These are phyloP conservation scores for Pachypeltis micranthus DNA, from an alignment of 1,140 invertebrate genomes.

Conservation along the genomic window DNA sequence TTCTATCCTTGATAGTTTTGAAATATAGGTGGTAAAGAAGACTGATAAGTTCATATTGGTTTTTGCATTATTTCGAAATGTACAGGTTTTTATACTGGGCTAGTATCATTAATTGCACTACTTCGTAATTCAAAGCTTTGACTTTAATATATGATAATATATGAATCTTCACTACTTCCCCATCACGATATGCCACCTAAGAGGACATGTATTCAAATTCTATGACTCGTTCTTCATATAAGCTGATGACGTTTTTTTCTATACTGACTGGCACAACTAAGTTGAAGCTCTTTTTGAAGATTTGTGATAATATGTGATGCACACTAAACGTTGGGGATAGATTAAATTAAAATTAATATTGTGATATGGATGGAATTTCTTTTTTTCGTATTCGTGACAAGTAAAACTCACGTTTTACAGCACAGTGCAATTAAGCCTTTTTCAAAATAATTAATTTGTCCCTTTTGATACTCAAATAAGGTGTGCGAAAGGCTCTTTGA, in stretches of 20 bases:
- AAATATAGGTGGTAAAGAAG: constrained; percentile 21
- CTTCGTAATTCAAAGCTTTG: constrained; percentile 4
- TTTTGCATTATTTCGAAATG: neutral
- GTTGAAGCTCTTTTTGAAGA: neutral
- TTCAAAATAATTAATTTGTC: neutral
- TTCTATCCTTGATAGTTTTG: constrained; percentile 14
- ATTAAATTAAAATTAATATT: neutral
- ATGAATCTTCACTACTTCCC: neutral
- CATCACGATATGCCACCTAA: too few species aligned
- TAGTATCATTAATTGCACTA: constrained; percentile 3
- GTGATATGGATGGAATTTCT: too few species aligned
- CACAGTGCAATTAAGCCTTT: neutral
- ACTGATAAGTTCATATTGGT: constrained; percentile 21
- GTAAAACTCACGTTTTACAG: neutral
- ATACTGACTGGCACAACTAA: too few species aligned
- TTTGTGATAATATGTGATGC: constrained; percentile 12
- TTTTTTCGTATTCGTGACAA: neutral
- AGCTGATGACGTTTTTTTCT: too few species aligned
- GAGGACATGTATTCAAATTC: too few species aligned
- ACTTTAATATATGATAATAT: neutral
- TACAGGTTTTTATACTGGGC: constrained; percentile 1
- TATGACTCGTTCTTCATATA: too few species aligned
- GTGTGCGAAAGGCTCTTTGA: neutral
- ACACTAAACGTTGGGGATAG: neutral
- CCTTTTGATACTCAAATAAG: neutral